These are phyloP conservation scores for Rattus rattus DNA, from an alignment of 2,113 vertebrate species.

Conservation along the genomic window DNA sequence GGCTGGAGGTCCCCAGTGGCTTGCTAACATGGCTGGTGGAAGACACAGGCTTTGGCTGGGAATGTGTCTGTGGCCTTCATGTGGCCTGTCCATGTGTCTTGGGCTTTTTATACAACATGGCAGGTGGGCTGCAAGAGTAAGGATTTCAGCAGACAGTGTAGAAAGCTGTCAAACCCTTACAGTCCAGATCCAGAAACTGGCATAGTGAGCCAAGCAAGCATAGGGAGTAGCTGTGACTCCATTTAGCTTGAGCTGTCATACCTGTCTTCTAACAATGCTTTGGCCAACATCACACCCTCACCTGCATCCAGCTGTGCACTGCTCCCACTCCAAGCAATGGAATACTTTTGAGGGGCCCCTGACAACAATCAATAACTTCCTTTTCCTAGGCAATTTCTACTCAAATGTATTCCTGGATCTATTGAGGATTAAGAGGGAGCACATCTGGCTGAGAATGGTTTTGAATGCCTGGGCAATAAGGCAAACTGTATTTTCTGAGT, in stretches of 20 bases:
- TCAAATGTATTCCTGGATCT: background rate
- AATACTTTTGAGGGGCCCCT: background rate
- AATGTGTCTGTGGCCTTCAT: background rate
- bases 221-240: background rate
- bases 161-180: background rate
- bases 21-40: background rate
- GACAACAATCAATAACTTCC: background rate
- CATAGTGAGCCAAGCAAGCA: background rate
- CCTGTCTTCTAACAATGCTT: background rate
- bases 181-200: background rate
- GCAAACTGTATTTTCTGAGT: background rate
- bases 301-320: background rate
- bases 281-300: background rate
- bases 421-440: background rate
- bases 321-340: background rate
- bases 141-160: no score
- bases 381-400: background rate
- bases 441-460: background rate
- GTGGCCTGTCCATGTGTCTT: background rate
- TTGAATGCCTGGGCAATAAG: background rate
- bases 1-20: background rate
- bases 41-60: background rate
- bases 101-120: background rate
- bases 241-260: background rate
- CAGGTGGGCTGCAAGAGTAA: background rate